Base-by-base conservation (phyloP, 2,797 vertebrate genomes). In the Muraenolepis orangiensis region DNA sequence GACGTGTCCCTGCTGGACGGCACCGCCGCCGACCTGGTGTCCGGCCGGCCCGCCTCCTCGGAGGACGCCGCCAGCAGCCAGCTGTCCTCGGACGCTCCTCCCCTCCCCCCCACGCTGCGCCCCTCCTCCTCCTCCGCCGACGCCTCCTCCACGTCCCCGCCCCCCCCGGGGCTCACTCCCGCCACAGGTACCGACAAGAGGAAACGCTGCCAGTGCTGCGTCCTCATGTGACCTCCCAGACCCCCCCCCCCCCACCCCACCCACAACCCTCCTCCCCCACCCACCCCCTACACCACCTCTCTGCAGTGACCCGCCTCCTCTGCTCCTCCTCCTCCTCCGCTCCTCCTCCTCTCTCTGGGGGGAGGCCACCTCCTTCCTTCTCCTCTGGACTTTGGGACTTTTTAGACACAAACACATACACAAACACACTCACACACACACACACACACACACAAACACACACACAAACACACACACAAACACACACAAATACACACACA, bases 191-290 rank as follows among this genome's bases (percentile, higher is more conserved):
- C 87, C 88, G 91, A 95, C 91, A 94, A 95, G 97, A 98, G 97
- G 97, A 96, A 96, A 93, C 95, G 95, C 92, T 99, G 98, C 96
- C 93, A 96, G 83, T 99, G 98, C 96, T 99, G 98, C 96, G 92
- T 95, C 95, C 93, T 98, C 93, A 99, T 99, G 97, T 99, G 96
- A 99, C 88, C 81, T 92, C 90, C 88, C 88, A 90, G 92, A 88
- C 91, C 90, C 16, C 42, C 36, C 16, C 3, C 16, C 16, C 42
- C 16, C 42, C 42, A 46, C 42, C 42, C 14, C 81, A 77, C 82
- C 78, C 88, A n/a, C n/a, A n/a, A n/a, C 85, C 86, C 90, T 80
- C 78, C 78, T 81, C 80, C 84, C 86, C 89, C 73, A 89, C 77
- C 87, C n/a, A n/a, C n/a, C n/a, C n/a, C n/a, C n/a, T n/a, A n/a